Evolutionary conservation across 1,140 invertebrate genomes (phyloP), one percentile per base, ranked within the genome.

Genomic region (Helicoverpa armigera): DNA sequence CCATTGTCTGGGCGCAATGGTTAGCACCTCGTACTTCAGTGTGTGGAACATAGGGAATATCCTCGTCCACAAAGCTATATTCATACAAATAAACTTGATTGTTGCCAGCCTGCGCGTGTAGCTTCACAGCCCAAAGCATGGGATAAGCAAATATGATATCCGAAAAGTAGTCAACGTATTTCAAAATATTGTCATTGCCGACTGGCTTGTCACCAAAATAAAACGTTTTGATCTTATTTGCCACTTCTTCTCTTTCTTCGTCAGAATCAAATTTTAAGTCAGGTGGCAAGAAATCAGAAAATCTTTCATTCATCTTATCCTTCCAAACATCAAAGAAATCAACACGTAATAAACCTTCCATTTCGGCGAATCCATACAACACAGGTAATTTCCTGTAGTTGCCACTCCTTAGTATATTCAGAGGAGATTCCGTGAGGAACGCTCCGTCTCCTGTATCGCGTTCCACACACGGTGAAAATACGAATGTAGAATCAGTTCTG

Each of bases 31-130:
- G 48, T 3, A 86, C 29, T 31, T 85, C 83, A 3, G 83, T 89
- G 18, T 85, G 65, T 13, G 86, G 86, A 9, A 88, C 56, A 0
- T 53, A 4, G 4, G 83, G 67, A 23, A 51, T 79, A 29, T 80
- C 69, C 0, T 85, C 82, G 61, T 87, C 83, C 1, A 78, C 67
- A 61, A 87, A 91, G 1, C 85, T 83, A 82, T 89, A 91, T 76
- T 90, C 87, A 70, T 91, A 91, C 35, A 93, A 82, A 79, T 88
- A 92, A 67, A 93, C 83, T 53, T 87, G 53, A 65, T 87, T 73
- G 75, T 90, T 82, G 4, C 91, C 91, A 51, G 86, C 82, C 70
- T 87, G 83, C 13, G 84, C 60, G 12, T 89, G 89, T 18, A 90
- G 73, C 58, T 83, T 88, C 5, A 87, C 73, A 16, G 89, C 83